Evolutionary conservation across 2,888 invertebrate species (phyloP), one percentile per base, ranked within the genome.

Genomic region (Parnassius glacialis): DNA sequence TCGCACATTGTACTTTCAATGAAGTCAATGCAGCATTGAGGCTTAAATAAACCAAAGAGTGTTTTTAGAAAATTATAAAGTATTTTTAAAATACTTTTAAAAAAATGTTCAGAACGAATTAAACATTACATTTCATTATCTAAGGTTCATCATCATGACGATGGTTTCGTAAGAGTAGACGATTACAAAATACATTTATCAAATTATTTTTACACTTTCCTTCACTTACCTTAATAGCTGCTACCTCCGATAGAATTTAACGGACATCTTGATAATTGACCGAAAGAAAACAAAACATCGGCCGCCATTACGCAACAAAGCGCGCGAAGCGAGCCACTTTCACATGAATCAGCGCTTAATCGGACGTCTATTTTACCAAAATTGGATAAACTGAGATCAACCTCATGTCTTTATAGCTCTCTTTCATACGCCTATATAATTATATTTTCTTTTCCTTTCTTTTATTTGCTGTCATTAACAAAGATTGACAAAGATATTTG

Each of bases 281-380:
- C 42, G 48, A 59, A 53, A 59, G 20, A 55, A 55, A 60, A 50
- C 11, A 60, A 55, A 60, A 50, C 50, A 43, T 13, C 43, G 43
- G 2, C 48, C 60, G 55, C 54, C 50, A 54, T 60, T 60, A 60
- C 60, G 60, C 55, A 60, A 60, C 50, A 50, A 60, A 55, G 60
- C 60, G 60, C 59, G 59, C 55, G 60, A 55, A 55, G 50, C 54
- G 54, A 54, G 48, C 48, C 48, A 60, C 60, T 60, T 60, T 60
- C 60, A 60, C 60, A 16, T 44, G 51, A 55, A n/a, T 50, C 55
- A 42, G 20, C 53, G 47, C 20, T 54, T 50, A 54, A 53, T 53
- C 43, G 43, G 20, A 47, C 54, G n/a, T n/a, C 48, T 54, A 54
- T 59, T 53, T 20, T 20, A 53, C 20, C 16, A n/a, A 55, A 45